Evolutionary conservation across 2,888 invertebrate genomes (phyloP).

Genomic region (Morinoia aosen): DNA sequence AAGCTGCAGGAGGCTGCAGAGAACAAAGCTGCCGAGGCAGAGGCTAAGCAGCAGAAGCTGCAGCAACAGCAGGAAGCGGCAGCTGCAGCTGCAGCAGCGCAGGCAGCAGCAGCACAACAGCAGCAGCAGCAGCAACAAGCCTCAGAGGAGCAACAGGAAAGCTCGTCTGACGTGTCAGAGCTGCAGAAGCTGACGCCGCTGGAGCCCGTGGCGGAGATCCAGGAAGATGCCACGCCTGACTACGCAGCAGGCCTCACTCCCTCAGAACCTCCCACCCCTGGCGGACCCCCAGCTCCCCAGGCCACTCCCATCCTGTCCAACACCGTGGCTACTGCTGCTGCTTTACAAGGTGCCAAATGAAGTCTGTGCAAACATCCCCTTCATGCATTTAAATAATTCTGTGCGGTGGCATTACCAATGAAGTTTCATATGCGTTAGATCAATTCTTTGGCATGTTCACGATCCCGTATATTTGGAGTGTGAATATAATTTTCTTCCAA

Average conservation of each 20-base stretch:
- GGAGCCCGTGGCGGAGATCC: slow-evolving; percentile 44
- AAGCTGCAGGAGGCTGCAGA: slow-evolving; percentile 63
- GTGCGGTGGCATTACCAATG: not conserved
- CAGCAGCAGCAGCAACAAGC: slow-evolving; percentile 66
- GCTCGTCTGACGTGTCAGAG: not conserved
- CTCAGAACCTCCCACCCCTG: slow-evolving; percentile 74
- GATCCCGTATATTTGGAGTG: no score
- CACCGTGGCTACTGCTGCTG: slow-evolving; percentile 64
- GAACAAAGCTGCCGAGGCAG: slow-evolving; percentile 61
- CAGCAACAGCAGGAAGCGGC: slow-evolving; percentile 57
- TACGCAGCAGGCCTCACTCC: slow-evolving; percentile 85
- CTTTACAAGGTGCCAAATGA: slow-evolving; percentile 63
- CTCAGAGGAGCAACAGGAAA: slow-evolving; percentile 50
- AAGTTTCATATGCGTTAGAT: no score
- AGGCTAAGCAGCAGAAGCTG: slow-evolving; percentile 58
- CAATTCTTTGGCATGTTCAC: no score
- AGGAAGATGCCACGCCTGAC: slow-evolving; percentile 77
- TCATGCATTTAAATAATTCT: not conserved
- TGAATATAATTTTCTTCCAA: no score
- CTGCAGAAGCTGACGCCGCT: slow-evolving; percentile 52
- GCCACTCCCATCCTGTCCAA: slow-evolving; percentile 59
- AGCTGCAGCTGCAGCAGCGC: slow-evolving; percentile 63
- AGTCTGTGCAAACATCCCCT: not conserved
- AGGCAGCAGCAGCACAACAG: slow-evolving; percentile 63
- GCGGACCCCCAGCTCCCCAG: slow-evolving; percentile 65